Percentiles rank a stretch among this genome's conserved stretches.
Evolutionary conservation across 2,888 invertebrate species (phyloP).

Genomic region (Myopa testacea): DNA sequence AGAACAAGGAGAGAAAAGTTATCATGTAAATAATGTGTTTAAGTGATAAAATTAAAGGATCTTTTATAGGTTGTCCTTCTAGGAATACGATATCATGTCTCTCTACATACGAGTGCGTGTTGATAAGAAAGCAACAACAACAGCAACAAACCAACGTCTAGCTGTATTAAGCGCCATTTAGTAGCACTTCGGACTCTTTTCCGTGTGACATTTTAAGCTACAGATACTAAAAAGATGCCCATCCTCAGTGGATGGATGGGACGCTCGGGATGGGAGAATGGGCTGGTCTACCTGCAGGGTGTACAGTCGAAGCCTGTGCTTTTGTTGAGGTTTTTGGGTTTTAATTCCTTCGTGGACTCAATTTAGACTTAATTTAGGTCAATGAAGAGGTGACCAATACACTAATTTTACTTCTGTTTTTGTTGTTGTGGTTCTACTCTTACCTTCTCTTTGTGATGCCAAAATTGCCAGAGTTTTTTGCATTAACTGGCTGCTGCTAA

Average conservation of each 20-base stretch:
- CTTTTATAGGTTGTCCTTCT: not conserved
- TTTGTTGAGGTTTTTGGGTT: constrained; percentile 13
- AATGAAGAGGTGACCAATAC: not conserved
- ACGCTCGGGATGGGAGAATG: no score
- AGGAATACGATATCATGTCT: not conserved
- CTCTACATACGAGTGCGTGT: not conserved
- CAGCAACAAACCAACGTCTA: not conserved
- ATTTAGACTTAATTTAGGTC: constrained; percentile 3
- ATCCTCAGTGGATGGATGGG: no score
- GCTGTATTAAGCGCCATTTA: no score
- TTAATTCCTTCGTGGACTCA: constrained; percentile 4
- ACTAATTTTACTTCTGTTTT: not conserved
- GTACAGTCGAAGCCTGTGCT: not conserved
- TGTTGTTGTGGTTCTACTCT: not conserved
- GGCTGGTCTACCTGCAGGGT: not conserved
- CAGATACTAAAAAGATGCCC: no score
- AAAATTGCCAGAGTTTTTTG: not conserved
- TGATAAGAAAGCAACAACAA: not conserved
- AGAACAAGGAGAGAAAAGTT: not conserved
- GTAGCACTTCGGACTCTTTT: no score
- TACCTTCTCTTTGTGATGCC: not conserved
- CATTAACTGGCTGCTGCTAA: not conserved
- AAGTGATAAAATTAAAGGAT: not conserved
- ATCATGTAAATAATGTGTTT: not conserved
- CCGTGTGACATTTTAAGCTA: no score